These are phyloP conservation scores for Anthophora plumipes DNA, from an alignment of 2,888 invertebrate species.

Conservation along the genomic window DNA sequence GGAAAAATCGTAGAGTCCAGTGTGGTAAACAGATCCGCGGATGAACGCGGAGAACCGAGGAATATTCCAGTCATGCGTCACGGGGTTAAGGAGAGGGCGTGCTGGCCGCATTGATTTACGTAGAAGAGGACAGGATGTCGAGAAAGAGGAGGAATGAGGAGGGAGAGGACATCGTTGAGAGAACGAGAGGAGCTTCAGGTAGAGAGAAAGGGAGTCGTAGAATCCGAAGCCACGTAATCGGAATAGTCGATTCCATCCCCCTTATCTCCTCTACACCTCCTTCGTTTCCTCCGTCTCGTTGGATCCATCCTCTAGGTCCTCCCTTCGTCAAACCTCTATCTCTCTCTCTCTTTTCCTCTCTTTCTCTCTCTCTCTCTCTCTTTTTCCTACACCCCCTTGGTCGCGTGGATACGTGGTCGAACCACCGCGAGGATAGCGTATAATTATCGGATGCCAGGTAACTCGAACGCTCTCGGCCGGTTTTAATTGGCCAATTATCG, in stretches of 20 bases:
- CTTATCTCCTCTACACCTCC: conserved; percentile 64
- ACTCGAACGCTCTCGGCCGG: conserved; percentile 78
- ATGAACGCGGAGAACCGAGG: conserved; percentile 62
- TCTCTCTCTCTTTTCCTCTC: conserved; percentile 36
- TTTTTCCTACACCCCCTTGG: conserved; percentile 46
- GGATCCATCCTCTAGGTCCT: conserved; percentile 23
- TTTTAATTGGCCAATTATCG: conserved; percentile 85
- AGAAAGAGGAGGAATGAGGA: conserved; percentile 18
- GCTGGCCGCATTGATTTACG: conserved; percentile 78
- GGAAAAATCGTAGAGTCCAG: too few relatives aligned
- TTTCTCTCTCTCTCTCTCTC: conserved; percentile 53
- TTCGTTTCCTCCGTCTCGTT: conserved; percentile 20
- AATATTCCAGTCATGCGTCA: conserved; percentile 75
- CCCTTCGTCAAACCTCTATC: conserved; percentile 50
- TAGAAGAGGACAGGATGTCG: conserved; percentile 64
- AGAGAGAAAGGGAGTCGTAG: conserved; percentile 50
- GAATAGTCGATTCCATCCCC: conserved; percentile 80
- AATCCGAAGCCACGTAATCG: conserved; percentile 81
- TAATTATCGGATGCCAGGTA: conserved; percentile 82
- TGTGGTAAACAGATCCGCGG: conserved; percentile 60
- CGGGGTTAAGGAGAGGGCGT: conserved; percentile 77
- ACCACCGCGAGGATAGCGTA: conserved; percentile 80
- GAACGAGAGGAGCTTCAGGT: conserved; percentile 17
- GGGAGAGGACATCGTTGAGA: conserved; percentile 13
- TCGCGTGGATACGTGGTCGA: conserved; percentile 81